Percentiles rank a stretch among this genome's conserved stretches.
These are phyloP conservation scores for Leptonema lineaticorne DNA, from an alignment of 1,140 invertebrate genomes.

Conservation along the genomic window DNA sequence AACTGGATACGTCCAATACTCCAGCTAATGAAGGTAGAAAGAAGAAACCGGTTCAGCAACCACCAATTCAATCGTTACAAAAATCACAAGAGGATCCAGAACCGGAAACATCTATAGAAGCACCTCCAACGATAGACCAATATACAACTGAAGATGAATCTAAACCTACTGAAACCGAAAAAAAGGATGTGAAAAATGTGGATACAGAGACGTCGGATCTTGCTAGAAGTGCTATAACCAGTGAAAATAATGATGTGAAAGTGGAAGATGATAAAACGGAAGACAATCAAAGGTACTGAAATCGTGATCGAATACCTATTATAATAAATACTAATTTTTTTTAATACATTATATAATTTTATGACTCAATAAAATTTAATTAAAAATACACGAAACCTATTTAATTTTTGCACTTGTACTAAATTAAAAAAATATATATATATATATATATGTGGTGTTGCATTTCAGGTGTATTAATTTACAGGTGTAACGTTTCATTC, in stretches of 20 bases:
- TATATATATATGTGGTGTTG: too few relatives aligned
- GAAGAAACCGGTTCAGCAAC: not conserved
- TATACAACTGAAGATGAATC: not conserved
- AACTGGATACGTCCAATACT: conserved; percentile 27
- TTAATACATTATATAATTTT: too few relatives aligned
- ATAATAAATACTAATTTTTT: not conserved
- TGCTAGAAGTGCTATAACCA: not conserved
- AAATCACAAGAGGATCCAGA: not conserved
- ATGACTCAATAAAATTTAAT: too few relatives aligned
- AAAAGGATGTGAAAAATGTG: not conserved
- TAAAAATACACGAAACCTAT: too few relatives aligned
- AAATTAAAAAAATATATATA: too few relatives aligned
- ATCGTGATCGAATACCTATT: not conserved
- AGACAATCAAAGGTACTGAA: not conserved
- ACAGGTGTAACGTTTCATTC: not conserved
- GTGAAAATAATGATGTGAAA: not conserved
- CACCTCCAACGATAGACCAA: not conserved
- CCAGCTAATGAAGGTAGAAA: conserved; percentile 23
- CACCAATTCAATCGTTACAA: not conserved
- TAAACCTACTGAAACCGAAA: not conserved
- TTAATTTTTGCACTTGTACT: too few relatives aligned
- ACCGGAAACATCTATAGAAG: not conserved
- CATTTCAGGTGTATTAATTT: not conserved
- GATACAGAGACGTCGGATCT: not conserved
- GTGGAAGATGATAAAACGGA: not conserved